phyloP scores from a whole-genome alignment of 2,113 vertebrate genomes.

The Chroicocephalus ridibundus region DNA sequence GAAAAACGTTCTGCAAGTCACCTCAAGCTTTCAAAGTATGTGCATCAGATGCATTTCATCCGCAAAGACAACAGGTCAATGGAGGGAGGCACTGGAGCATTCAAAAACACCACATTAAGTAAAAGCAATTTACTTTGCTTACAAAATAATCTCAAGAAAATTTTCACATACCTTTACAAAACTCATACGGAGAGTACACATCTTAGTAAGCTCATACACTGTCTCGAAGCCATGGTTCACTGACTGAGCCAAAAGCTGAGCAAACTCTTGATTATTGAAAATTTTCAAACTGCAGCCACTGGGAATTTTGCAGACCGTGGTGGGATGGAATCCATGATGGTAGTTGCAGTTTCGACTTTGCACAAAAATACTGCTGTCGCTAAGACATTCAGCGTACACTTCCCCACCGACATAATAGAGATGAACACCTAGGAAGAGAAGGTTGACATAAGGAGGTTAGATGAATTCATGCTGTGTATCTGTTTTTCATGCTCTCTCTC shows the following conservation, averaged over 20 bases:
- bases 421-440: constrained; percentile 85
- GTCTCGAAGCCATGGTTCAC: constrained; percentile 99
- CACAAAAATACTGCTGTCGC: constrained; percentile 98
- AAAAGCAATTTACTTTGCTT: background rate
- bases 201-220: constrained; percentile 98
- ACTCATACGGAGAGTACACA: constrained; percentile 99
- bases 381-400: constrained; percentile 96
- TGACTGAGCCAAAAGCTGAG: constrained; percentile 93
- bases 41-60: background rate
- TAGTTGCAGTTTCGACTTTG: constrained; percentile 99
- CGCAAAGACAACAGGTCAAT: background rate
- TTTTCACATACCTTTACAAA: constrained; percentile 89
- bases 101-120: background rate
- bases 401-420: constrained; percentile 98
- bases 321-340: constrained; percentile 97
- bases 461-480: background rate
- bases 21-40: background rate
- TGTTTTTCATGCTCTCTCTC: background rate
- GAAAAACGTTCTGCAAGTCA: background rate
- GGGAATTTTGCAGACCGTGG: constrained; percentile 98
- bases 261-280: constrained; percentile 99
- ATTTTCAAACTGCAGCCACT: constrained; percentile 98
- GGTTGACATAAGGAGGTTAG: background rate
- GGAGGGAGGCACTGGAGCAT: background rate
- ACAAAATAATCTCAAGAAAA: background rate